These are phyloP conservation scores for Tapera naevia DNA, from an alignment of 2,797 vertebrate species.

Conservation along the genomic window DNA sequence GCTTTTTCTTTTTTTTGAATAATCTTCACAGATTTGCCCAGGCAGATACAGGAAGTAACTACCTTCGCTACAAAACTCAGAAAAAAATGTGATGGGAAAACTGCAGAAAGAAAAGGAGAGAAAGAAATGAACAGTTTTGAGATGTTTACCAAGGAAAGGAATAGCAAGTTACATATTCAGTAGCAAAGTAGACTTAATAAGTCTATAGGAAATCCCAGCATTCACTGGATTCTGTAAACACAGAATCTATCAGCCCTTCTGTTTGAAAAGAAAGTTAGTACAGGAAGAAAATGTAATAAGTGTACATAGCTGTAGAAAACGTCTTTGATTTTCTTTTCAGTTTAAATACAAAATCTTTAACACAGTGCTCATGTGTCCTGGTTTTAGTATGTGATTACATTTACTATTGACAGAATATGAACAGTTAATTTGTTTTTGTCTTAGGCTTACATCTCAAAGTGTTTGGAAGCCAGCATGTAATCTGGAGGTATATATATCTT, in stretches of 20 bases:
- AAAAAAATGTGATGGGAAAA: not conserved
- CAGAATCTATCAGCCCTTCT: not conserved
- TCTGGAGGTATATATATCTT: not conserved
- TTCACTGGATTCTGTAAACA: not conserved
- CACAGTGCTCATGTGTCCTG: not conserved
- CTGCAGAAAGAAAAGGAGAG: not conserved
- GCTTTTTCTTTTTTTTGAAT: not conserved
- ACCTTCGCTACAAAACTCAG: rapidly evolving
- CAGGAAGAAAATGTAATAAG: not conserved
- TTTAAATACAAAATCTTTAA: not conserved
- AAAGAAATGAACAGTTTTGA: not conserved
- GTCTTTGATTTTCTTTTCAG: not conserved
- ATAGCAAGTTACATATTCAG: not conserved
- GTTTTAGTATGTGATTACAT: not conserved
- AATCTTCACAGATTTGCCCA: not conserved
- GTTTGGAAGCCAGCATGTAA: not conserved
- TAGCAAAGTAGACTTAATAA: not conserved
- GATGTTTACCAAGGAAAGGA: not conserved
- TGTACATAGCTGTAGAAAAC: not conserved
- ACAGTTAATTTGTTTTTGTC: not conserved
- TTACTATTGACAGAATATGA: not conserved
- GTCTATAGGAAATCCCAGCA: not conserved
- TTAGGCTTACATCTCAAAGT: not conserved
- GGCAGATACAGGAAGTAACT: not conserved
- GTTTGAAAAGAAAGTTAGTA: not conserved